Base-by-base conservation (phyloP, 2,113 vertebrate genomes). In the Hassar affinis region DNA sequence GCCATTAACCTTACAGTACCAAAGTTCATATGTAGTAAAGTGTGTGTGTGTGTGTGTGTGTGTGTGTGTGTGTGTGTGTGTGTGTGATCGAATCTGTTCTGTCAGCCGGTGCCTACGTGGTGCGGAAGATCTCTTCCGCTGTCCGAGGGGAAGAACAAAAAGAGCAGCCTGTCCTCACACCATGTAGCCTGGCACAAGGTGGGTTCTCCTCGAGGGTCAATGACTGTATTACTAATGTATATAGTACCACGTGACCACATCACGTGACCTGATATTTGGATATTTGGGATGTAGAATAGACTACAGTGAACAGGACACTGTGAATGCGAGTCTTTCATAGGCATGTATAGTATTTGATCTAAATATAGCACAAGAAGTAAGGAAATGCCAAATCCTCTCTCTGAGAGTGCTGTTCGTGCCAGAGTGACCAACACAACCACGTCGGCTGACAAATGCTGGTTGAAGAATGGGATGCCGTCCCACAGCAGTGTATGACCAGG, bases 41-140 rank as follows among this genome's bases (percentile, higher is more conserved):
- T 42, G 6, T 22, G 7, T 22, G 18, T 69, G 38, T 45, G 20
- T 71, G 38, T 71, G 68, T 71, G 25, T 27, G 35, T 47, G n/a
- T n/a, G n/a, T n/a, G n/a, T n/a, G 3, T 42, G 6, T 22, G 7
- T 22, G 18, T 69, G 38, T 45, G 20, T 71, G 38, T 71, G 68
- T 71, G 25, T 27, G 35, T 47, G n/a, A n/a, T n/a, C n/a, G n/a
- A n/a, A n/a, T 74, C 0, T 61, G 69, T 9, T 84, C 20, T 47
- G 8, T 2, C 82, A 94, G 93, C 93, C 68, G 86, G 91, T 82
- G 45, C 64, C 89, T 94, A 93, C 25, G 93, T 92, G 90, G 90
- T 91, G 14, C 91, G 92, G 86, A 94, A 88, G 91, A 93, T 94
- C 84, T 85, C 87, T 79, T 90, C 89, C 22, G 85, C 90, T 66